phyloP scores from a whole-genome alignment of 37 sponge, comb jelly and placozoan species.

The Halichondria panicea region DNA sequence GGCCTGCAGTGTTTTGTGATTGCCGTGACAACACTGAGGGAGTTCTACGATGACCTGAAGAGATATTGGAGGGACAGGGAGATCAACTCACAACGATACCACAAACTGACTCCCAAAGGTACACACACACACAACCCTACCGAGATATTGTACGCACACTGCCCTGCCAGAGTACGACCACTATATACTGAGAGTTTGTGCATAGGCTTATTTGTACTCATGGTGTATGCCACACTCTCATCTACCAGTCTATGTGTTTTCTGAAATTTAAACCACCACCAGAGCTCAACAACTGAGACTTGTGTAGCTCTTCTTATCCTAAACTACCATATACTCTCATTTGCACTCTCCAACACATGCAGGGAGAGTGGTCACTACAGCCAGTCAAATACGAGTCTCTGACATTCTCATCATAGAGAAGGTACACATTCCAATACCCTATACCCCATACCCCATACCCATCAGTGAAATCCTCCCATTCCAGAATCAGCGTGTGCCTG shows the following conservation, averaged over 20 bases:
- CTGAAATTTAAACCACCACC: too few species aligned
- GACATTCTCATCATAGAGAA: constrained; percentile 82
- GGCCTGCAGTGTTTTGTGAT: constrained; percentile 90
- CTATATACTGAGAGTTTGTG: too few species aligned
- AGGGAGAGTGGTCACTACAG: constrained; percentile 57
- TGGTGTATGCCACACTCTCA: background rate
- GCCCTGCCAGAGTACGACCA: background rate
- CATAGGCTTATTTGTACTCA: background rate
- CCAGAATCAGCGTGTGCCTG: constrained; percentile 90
- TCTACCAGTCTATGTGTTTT: too few species aligned
- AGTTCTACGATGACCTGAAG: constrained; percentile 90
- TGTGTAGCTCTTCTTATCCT: too few species aligned
- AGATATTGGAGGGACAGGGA: constrained; percentile 79
- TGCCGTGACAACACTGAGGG: constrained; percentile 80
- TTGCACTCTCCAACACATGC: too few species aligned
- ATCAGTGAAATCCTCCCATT: background rate
- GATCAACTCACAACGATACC: constrained; percentile 74
- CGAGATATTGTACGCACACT: too few species aligned
- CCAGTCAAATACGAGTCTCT: constrained; percentile 72
- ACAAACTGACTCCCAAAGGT: constrained; percentile 78
- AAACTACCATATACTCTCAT: too few species aligned
- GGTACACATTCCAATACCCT: constrained; percentile 22
- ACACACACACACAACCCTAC: too few species aligned
- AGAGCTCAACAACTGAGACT: too few species aligned
- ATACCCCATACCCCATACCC: background rate